Evolutionary conservation across 2,113 vertebrate genomes (phyloP).

Genomic region (Actenoides hombroni): DNA sequence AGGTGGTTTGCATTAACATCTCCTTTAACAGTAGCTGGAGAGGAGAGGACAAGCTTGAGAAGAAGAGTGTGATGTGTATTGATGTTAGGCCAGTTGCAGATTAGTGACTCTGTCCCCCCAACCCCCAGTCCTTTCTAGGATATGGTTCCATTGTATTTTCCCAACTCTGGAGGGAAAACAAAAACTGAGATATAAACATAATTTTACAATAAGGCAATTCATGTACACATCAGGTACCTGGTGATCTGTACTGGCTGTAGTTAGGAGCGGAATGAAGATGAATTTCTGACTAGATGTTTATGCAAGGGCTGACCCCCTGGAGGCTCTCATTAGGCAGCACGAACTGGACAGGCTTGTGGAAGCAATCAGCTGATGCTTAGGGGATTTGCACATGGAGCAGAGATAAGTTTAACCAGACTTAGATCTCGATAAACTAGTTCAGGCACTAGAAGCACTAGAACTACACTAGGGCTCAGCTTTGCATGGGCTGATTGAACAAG

Average conservation of each 20-base stretch:
- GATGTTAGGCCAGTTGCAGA: background rate
- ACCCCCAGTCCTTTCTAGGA: background rate
- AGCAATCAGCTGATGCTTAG: background rate
- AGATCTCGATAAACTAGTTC: background rate
- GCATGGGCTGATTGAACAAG: background rate
- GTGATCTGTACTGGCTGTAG: background rate
- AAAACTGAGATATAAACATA: background rate
- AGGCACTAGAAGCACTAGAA: background rate
- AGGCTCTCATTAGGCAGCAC: background rate
- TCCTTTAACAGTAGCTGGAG: no score
- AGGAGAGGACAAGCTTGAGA: background rate
- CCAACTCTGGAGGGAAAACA: background rate
- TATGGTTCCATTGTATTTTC: background rate
- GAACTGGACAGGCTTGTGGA: background rate
- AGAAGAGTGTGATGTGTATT: background rate
- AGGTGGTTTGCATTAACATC: background rate
- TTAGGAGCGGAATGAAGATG: background rate
- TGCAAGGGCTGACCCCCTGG: background rate
- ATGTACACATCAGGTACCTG: rapidly evolving
- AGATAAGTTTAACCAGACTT: background rate
- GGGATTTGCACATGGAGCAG: background rate
- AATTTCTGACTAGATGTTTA: background rate
- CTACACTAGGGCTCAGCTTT: background rate
- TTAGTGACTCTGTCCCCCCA: background rate
- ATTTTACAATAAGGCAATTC: background rate